These are phyloP conservation scores for Plagodis dolabraria DNA, from an alignment of 2,888 invertebrate species.

Conservation along the genomic window DNA sequence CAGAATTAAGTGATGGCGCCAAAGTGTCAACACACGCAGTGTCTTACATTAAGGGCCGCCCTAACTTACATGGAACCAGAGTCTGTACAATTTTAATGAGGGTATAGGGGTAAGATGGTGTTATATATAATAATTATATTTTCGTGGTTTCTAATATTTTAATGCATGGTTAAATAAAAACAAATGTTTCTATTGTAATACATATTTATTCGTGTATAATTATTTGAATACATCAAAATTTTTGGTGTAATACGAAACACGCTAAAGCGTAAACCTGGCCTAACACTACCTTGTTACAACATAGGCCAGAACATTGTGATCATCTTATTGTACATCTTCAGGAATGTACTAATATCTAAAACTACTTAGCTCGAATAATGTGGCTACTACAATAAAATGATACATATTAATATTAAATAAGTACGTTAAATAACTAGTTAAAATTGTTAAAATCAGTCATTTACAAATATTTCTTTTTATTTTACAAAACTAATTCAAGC, in stretches of 20 bases:
- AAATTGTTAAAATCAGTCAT: slow-evolving; percentile 77
- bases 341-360: slow-evolving; percentile 78
- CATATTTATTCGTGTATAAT: slow-evolving; percentile 77
- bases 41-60: too few species aligned
- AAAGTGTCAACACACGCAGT: too few species aligned
- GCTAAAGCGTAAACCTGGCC: slow-evolving; percentile 63
- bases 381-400: slow-evolving; percentile 26
- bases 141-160: too few species aligned
- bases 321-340: slow-evolving; percentile 74
- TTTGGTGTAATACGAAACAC: slow-evolving; percentile 79
- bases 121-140: too few species aligned
- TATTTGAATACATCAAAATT: slow-evolving; percentile 78
- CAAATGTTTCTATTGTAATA: slow-evolving; percentile 50
- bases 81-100: too few species aligned
- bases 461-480: slow-evolving; percentile 60
- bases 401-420: slow-evolving; percentile 61
- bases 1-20: too few species aligned
- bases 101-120: too few species aligned
- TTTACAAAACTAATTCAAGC: slow-evolving; percentile 48
- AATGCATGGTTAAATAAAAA: slow-evolving; percentile 28
- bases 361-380: slow-evolving; percentile 62
- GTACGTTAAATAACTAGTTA: slow-evolving; percentile 67
- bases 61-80: too few species aligned
- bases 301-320: slow-evolving; percentile 63
- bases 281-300: slow-evolving; percentile 49